A percentile compares a stretch with the other conserved stretches of the same genome.
phyloP scores from a whole-genome alignment of 2,888 invertebrate genomes.

The Exephanes ischioxanthus region DNA sequence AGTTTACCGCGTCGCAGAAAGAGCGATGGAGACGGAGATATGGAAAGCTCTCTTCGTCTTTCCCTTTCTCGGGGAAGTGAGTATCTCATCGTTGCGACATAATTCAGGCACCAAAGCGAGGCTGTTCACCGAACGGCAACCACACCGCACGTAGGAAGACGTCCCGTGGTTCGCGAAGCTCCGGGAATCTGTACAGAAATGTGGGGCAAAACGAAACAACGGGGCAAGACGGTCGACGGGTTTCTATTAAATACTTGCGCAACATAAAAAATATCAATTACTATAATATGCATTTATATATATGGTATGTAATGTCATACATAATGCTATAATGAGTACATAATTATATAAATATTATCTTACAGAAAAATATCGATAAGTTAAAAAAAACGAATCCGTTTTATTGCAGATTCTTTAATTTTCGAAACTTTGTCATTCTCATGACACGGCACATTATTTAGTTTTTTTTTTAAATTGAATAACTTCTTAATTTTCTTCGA shows the following conservation, averaged over 20 bases:
- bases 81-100: constrained; percentile 66
- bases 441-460: background rate
- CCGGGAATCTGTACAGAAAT: constrained; percentile 18
- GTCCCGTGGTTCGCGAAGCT: constrained; percentile 44
- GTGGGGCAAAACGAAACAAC: constrained; percentile 12
- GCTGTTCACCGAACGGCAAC: constrained; percentile 34
- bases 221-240: background rate
- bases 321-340: background rate
- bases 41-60: constrained; percentile 50
- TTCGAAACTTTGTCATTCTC: background rate
- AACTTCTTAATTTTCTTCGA: background rate
- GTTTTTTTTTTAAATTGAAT: background rate
- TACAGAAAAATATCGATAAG: background rate
- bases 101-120: constrained; percentile 32
- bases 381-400: background rate
- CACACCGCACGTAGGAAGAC: constrained; percentile 56
- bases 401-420: background rate
- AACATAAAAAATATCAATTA: background rate
- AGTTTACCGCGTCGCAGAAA: constrained; percentile 58
- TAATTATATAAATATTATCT: no score
- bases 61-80: constrained; percentile 48
- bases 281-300: background rate
- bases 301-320: background rate
- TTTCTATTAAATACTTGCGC: background rate
- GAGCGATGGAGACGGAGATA: background rate